Percentiles rank a stretch among this genome's conserved stretches.
These are phyloP conservation scores for Pollenia angustigena DNA, from an alignment of 2,888 invertebrate genomes.

Conservation along the genomic window DNA sequence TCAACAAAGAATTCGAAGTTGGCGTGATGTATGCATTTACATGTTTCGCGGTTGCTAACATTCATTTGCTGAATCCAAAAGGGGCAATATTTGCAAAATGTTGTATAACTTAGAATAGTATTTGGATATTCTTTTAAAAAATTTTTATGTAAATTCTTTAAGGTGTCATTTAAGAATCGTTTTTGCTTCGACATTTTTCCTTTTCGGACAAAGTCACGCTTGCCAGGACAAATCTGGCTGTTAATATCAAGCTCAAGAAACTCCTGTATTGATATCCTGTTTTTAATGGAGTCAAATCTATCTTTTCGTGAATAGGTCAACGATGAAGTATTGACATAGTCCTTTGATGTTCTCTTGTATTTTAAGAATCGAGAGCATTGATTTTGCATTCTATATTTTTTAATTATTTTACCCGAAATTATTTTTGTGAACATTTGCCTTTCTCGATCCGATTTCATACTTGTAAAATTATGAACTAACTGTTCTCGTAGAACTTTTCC, in stretches of 20 bases:
- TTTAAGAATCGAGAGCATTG: conserved; percentile 32
- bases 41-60: conserved; percentile 28
- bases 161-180: conserved; percentile 38
- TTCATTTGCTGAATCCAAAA: conserved; percentile 38
- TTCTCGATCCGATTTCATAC: conserved; percentile 51
- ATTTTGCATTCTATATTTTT: conserved; percentile 48
- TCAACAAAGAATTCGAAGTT: conserved; percentile 32
- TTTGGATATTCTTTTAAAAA: conserved; percentile 45
- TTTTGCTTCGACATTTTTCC: background rate
- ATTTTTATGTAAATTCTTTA: conserved; percentile 39
- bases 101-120: conserved; percentile 32
- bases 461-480: conserved; percentile 36
- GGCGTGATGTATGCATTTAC: conserved; percentile 33
- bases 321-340: conserved; percentile 34
- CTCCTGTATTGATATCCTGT: conserved; percentile 32
- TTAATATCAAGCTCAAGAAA: conserved; percentile 38
- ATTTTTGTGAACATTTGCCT: conserved; percentile 39
- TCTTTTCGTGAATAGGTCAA: conserved; percentile 21
- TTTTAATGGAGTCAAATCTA: conserved; percentile 24
- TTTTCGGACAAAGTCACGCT: background rate
- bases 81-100: conserved; percentile 32
- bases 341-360: conserved; percentile 34
- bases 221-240: conserved; percentile 26
- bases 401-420: conserved; percentile 46
- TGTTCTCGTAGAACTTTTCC: conserved; percentile 26